phyloP scores from a whole-genome alignment of 2,888 invertebrate species.

The Lasioglossum malachurum region DNA sequence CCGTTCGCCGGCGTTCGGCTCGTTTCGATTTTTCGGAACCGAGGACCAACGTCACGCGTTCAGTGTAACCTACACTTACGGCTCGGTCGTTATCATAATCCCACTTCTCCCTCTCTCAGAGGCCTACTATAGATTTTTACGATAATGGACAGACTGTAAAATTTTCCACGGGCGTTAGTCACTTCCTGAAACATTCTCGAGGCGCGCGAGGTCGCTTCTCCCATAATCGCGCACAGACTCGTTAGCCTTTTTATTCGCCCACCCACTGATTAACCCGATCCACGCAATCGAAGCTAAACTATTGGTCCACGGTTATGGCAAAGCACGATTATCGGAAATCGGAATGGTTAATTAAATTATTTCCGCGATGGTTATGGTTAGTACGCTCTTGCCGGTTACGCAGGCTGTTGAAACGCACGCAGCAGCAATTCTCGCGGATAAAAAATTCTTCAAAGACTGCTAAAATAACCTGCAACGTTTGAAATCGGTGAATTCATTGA shows the following conservation, averaged over 20 bases:
- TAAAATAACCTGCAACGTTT: not conserved
- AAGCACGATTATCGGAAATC: not conserved
- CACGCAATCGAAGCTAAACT: not conserved
- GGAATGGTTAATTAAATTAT: not conserved
- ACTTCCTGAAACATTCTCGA: constrained; percentile 28
- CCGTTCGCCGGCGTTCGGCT: constrained; percentile 42
- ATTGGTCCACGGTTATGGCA: not conserved
- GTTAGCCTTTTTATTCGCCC: not conserved
- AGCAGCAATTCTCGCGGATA: not conserved
- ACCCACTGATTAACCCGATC: not conserved
- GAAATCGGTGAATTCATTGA: not conserved
- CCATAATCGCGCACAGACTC: not conserved
- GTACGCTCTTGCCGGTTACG: not conserved
- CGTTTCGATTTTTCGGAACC: constrained; percentile 52
- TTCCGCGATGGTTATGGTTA: not conserved
- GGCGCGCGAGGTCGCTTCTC: constrained; percentile 2
- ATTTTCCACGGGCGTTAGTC: constrained; percentile 49
- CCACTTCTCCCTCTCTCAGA: constrained; percentile 27
- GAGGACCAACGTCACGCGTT: constrained; percentile 25
- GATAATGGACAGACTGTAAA: constrained; percentile 57
- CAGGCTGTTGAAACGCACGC: not conserved
- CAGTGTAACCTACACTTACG: constrained; percentile 36
- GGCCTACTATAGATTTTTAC: constrained; percentile 64
- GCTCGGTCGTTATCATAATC: constrained; percentile 60
- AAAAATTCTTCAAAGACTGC: not conserved